These are phyloP conservation scores for Suncus etruscus DNA, from an alignment of 2,113 vertebrate genomes.

Conservation along the genomic window DNA sequence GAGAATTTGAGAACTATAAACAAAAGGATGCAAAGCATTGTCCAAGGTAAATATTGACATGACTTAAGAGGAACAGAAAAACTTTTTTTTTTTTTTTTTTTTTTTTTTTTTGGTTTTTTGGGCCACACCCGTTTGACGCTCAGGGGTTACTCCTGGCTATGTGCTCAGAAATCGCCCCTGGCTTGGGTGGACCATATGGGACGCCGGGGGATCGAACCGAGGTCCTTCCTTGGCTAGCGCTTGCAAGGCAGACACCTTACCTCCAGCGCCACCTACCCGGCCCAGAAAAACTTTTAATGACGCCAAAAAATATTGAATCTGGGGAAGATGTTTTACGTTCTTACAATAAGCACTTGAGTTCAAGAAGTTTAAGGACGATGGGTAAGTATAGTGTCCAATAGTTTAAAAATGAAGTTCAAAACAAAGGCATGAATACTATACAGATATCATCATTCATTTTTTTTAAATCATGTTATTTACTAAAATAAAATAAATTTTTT, in stretches of 20 bases:
- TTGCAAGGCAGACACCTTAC: too few species aligned
- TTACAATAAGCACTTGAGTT: slow-evolving; percentile 80
- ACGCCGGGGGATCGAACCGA: too few species aligned
- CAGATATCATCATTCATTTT: slow-evolving; percentile 59
- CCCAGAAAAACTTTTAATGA: slow-evolving; percentile 88
- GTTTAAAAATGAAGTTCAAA: slow-evolving; percentile 78
- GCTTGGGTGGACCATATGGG: too few species aligned
- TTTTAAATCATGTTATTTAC: slow-evolving; percentile 69
- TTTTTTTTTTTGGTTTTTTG: too few species aligned
- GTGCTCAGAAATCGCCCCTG: too few species aligned
- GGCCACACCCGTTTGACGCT: too few species aligned
- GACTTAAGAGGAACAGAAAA: slow-evolving; percentile 88
- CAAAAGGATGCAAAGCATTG: slow-evolving; percentile 78
- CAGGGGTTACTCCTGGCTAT: too few species aligned
- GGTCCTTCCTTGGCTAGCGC: too few species aligned
- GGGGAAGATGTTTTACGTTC: slow-evolving; percentile 87
- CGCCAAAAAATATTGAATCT: slow-evolving; percentile 88
- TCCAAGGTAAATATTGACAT: slow-evolving; percentile 90
- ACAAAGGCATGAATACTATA: slow-evolving; percentile 62
- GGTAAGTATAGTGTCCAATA: slow-evolving; percentile 62
- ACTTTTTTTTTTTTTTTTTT: too few species aligned
- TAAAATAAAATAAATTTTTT: slow-evolving; percentile 79
- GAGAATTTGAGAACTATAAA: slow-evolving; percentile 88
- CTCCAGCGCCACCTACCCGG: too few species aligned
- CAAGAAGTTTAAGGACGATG: slow-evolving; percentile 77